Percentiles rank a stretch among this genome's conserved stretches.
These are phyloP conservation scores for Heliconius hortense DNA, from an alignment of 2,888 invertebrate species.

Conservation along the genomic window DNA sequence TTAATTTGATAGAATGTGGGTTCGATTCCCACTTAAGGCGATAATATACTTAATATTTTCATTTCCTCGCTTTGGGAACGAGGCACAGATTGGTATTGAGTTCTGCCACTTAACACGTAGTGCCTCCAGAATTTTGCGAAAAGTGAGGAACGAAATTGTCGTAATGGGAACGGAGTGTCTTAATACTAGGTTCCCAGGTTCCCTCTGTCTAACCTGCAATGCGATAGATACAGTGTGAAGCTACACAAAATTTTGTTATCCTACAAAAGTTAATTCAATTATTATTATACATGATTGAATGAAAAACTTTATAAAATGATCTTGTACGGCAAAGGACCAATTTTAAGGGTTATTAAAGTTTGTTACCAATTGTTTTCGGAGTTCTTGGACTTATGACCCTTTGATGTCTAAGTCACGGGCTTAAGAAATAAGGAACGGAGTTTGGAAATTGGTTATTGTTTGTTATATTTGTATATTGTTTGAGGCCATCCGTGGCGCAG, in stretches of 20 bases:
- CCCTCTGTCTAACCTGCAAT: too few species aligned
- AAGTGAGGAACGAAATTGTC: too few species aligned
- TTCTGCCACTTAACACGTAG: background rate
- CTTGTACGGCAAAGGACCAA: background rate
- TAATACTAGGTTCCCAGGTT: too few species aligned
- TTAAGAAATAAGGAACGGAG: background rate
- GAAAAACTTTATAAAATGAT: background rate
- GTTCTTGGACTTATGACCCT: conserved; percentile 9
- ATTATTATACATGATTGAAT: background rate
- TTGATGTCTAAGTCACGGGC: conserved; percentile 4
- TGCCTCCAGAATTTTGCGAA: too few species aligned
- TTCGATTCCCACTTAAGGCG: background rate
- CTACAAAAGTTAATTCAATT: background rate
- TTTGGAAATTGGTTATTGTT: background rate
- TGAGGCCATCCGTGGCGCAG: background rate
- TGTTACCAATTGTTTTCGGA: background rate
- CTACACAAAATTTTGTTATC: too few species aligned
- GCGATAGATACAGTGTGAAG: too few species aligned
- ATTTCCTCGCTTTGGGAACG: background rate
- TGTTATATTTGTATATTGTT: background rate
- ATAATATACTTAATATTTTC: background rate
- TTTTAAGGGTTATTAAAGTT: conserved; percentile 16
- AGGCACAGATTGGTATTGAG: background rate
- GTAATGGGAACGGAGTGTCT: too few species aligned
- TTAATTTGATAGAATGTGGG: background rate